phyloP scores from a whole-genome alignment of 2,888 invertebrate species.

The Prenolepis imparis region DNA sequence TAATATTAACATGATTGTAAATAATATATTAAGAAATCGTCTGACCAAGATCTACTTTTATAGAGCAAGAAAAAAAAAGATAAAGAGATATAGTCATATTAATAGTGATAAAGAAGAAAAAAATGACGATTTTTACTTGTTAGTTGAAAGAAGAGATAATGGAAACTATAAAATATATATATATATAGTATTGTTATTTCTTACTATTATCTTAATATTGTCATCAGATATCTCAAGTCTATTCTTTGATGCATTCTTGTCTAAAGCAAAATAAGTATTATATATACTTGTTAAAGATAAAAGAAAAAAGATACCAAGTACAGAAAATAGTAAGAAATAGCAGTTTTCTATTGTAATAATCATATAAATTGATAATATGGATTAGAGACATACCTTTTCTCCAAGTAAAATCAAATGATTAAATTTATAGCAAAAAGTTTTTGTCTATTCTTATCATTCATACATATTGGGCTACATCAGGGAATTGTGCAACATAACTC shows the following conservation, averaged over 20 bases:
- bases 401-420: neutral
- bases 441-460: constrained; percentile 51
- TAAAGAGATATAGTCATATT: neutral
- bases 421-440: constrained; percentile 20
- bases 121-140: neutral
- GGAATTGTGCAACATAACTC: constrained; percentile 80
- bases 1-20: no score
- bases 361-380: neutral
- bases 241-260: neutral
- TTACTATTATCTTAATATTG: neutral
- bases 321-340: neutral
- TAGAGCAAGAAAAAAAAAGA: neutral
- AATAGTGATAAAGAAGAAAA: neutral
- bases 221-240: neutral
- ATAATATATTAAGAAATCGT: no score
- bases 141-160: constrained; percentile 1
- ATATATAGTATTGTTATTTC: neutral
- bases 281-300: neutral
- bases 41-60: neutral
- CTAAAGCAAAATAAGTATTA: neutral
- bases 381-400: neutral
- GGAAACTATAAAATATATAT: neutral
- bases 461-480: constrained; percentile 76
- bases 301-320: neutral
- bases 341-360: neutral